Base-by-base conservation (phyloP, 2,888 invertebrate genomes). In the Athalia circularis region DNA sequence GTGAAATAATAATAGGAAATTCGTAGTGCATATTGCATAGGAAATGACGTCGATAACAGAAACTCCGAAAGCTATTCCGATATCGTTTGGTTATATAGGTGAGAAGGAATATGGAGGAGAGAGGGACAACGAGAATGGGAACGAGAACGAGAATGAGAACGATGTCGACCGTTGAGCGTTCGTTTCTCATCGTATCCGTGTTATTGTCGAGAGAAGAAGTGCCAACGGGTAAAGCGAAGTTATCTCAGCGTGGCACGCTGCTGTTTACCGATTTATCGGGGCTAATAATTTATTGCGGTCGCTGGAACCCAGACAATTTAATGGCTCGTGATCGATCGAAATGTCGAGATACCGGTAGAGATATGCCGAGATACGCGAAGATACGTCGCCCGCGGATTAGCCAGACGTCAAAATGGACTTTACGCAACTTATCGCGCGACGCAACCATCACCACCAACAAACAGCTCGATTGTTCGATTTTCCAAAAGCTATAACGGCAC, bases 261-360 rank as follows among this genome's bases (percentile, higher is more conserved):
- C 82, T 83, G 80, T 83, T 85, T 84, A 83, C 82, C 81, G 80
- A 85, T 85, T 86, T 84, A 84, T 84, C 83, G 79, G 82, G 67
- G 83, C 83, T 74, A 85, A 86, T 86, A 84, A 85, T 83, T 86
- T 83, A 84, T 82, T 64, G 75, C 70, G 62, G 76, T 77, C 80
- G 79, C 80, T 78, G 80, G 72, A 75, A 65, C 80, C 79, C 81
- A 79, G 80, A 84, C 83, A 83, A 83, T 81, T 80, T 82, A 84
- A 84, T 81, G 81, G 82, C 76, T 80, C 80, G 82, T 82, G 83
- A 85, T 83, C 83, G 83, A 85, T 86, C 80, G 82, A 64, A 75
- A 15, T 50, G 75, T 64, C 62, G 62, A 75, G 75, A 75, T 75
- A 75, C 9, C 15, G 62, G 48, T 8, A 29, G 43, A 43, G 72